phyloP scores from a whole-genome alignment of 37 sponge, comb jelly and placozoan genomes.

The Chondrosia reniformis region DNA sequence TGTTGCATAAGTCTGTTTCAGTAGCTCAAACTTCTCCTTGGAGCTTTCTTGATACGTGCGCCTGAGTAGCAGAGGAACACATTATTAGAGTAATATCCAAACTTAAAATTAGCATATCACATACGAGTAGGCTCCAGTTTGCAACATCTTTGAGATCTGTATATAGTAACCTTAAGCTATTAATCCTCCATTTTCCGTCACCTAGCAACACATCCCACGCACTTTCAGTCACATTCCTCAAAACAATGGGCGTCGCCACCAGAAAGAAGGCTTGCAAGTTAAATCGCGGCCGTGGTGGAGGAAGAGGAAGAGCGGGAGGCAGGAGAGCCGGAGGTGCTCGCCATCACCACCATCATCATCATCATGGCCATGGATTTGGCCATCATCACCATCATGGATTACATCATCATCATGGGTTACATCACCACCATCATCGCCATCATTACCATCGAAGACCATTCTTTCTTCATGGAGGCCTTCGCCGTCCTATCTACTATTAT shows the following conservation, averaged over 20 bases:
- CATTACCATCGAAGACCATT: conserved; percentile 46
- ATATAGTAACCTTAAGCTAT: too few relatives aligned
- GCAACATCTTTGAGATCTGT: conserved; percentile 19
- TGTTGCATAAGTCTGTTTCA: neutral
- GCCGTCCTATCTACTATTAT: neutral
- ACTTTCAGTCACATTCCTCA: too few relatives aligned
- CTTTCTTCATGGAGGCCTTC: conserved; percentile 31
- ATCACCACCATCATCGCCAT: conserved; percentile 2
- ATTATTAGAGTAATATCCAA: conserved; percentile 32
- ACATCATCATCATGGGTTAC: conserved; percentile 21
- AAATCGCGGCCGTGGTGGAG: conserved; percentile 13
- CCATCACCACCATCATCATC: conserved; percentile 24
- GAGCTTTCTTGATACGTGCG: conserved; percentile 41
- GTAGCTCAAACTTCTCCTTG: conserved; percentile 17
- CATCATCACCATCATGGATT: conserved; percentile 22
- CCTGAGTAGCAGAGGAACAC: neutral
- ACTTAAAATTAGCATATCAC: too few relatives aligned
- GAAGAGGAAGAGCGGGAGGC: conserved; percentile 18
- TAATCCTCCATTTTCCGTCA: too few relatives aligned
- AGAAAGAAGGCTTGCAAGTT: too few relatives aligned
- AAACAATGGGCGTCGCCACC: conserved; percentile 1
- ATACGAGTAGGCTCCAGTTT: conserved; percentile 74
- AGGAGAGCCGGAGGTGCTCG: conserved; percentile 22
- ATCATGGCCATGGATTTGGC: conserved; percentile 38
- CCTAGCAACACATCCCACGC: too few relatives aligned